A percentile compares a stretch with the other conserved stretches of the same genome.
phyloP scores from a whole-genome alignment of 1,140 invertebrate species.

The Holcopasites calliopsidis region DNA sequence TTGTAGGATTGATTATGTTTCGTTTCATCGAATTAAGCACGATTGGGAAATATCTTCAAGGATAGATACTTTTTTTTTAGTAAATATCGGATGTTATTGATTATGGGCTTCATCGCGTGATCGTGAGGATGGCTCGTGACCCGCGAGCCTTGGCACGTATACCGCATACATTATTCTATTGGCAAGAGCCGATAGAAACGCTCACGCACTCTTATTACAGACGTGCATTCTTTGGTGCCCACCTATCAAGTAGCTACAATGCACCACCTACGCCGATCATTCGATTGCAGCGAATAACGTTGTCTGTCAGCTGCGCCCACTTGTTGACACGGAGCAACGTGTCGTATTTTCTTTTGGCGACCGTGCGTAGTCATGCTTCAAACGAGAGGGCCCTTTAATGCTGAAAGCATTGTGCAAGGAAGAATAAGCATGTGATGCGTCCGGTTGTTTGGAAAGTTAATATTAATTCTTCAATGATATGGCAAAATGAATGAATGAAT shows the following conservation, averaged over 20 bases:
- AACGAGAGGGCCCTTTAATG: background rate
- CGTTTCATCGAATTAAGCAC: background rate
- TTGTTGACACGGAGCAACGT: constrained; percentile 42
- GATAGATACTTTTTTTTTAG: no score
- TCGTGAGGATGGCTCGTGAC: constrained; percentile 48
- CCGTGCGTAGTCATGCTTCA: background rate
- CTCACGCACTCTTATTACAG: constrained; percentile 33
- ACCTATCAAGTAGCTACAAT: constrained; percentile 46
- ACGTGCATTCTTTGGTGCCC: constrained; percentile 33
- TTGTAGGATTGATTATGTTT: background rate
- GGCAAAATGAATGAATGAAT: no score
- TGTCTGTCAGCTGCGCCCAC: constrained; percentile 45
- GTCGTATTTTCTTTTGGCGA: constrained; percentile 14
- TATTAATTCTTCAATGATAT: no score
- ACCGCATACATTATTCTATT: constrained; percentile 29
- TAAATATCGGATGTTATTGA: no score
- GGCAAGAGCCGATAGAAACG: constrained; percentile 47
- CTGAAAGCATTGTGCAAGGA: no score
- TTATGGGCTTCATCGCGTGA: constrained; percentile 44
- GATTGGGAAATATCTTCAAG: no score
- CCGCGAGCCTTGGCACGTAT: constrained; percentile 64
- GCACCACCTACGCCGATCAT: constrained; percentile 50
- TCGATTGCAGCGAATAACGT: constrained; percentile 36
- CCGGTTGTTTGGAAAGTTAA: background rate
- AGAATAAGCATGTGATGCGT: background rate